A percentile compares a stretch with the other conserved stretches of the same genome.
Evolutionary conservation across 2,797 vertebrate genomes (phyloP).

Genomic region (Dromococcyx pavoninus): DNA sequence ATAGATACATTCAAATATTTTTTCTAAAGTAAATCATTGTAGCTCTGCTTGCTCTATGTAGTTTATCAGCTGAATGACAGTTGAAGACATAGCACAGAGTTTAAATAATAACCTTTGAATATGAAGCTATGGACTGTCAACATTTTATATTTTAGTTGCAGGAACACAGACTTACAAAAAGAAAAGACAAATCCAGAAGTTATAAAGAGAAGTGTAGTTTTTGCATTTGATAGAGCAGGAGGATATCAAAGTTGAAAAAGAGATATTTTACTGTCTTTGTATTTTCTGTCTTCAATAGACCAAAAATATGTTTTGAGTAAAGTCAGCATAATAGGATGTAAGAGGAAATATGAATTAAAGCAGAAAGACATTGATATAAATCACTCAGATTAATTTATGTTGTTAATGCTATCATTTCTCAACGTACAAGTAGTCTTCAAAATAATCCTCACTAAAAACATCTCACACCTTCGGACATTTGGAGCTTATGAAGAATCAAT

Average conservation of each 20-base stretch:
- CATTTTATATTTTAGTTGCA: not conserved
- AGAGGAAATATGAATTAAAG: not conserved
- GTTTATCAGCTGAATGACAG: not conserved
- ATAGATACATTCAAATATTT: not conserved
- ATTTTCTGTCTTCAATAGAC: not conserved
- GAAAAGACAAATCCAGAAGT: not conserved
- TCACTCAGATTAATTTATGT: not conserved
- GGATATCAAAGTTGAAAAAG: not conserved
- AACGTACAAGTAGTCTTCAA: not conserved
- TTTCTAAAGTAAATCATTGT: not conserved
- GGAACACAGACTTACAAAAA: not conserved
- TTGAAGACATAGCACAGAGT: not conserved
- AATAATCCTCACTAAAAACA: not conserved
- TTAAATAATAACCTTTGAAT: not conserved
- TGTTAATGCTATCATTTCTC: not conserved
- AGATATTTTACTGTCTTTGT: not conserved
- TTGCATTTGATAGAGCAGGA: not conserved
- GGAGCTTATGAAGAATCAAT: not conserved
- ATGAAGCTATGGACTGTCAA: not conserved
- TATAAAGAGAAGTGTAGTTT: not conserved
- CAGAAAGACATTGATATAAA: not conserved
- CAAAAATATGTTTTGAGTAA: not conserved
- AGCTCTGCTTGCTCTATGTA: not conserved
- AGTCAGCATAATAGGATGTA: not conserved
- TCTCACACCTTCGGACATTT: not conserved